Evolutionary conservation across 2,888 invertebrate genomes (phyloP).

Genomic region (Microctonus hyperodae): DNA sequence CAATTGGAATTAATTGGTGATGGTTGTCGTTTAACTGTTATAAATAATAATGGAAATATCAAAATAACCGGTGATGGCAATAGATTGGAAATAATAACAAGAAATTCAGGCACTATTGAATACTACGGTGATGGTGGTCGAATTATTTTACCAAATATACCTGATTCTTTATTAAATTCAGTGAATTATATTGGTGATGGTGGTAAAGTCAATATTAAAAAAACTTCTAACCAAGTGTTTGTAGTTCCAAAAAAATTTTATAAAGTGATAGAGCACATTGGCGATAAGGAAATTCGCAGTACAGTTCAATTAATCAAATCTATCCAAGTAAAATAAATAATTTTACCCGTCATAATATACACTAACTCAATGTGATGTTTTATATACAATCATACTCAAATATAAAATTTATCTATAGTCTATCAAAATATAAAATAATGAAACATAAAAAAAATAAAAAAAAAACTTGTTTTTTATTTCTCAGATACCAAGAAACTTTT

Average conservation of each 20-base stretch:
- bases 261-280: not conserved
- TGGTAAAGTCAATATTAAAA: conserved; percentile 3
- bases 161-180: not conserved
- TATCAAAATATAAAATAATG: not conserved
- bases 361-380: not conserved
- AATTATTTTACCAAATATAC: conserved; percentile 43
- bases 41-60: conserved; percentile 48
- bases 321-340: not conserved
- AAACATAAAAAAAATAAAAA: no score
- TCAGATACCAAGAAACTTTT: not conserved
- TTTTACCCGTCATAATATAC: not conserved
- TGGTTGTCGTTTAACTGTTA: conserved; percentile 49
- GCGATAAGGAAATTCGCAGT: not conserved
- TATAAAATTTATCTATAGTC: not conserved
- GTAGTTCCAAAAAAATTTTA: not conserved
- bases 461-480: no score
- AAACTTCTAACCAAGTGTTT: not conserved
- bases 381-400: no score
- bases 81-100: conserved; percentile 42
- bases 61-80: conserved; percentile 56
- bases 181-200: conserved; percentile 15
- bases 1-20: conserved; percentile 51
- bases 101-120: conserved; percentile 50
- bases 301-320: not conserved
- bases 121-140: conserved; percentile 56